Base-by-base conservation (phyloP, 1,140 invertebrate species). In the Planococcus citri region DNA sequence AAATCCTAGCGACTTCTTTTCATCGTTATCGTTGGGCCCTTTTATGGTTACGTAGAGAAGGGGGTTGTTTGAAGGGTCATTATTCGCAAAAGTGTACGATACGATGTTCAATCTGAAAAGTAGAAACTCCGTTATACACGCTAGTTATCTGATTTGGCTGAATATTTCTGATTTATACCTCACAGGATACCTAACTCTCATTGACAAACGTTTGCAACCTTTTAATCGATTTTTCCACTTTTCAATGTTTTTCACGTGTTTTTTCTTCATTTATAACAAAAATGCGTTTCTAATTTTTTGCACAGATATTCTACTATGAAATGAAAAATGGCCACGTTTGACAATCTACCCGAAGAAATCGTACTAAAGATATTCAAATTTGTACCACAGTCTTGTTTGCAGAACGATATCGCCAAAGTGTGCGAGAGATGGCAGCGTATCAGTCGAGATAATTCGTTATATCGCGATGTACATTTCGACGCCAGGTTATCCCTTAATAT, bases 311-410 rank as follows among this genome's bases (percentile, higher is more conserved):
- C n/a, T 9, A 51, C 6, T 17, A 51, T 51, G 41, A 51, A n/a
- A n/a, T n/a, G n/a, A 51, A n/a, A 51, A 14, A 64, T 64, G 60
- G 22, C 25, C 21, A 17, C 10, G 24, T 64, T 64, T 17, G 60
- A 64, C 9, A 17, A 64, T 25, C 22, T 64, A 9, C 60, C 60
- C 3, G 60, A 64, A 64, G 60, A 64, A 64, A 64, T 64, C 24
- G 17, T 27, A 25, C 24, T 64, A 17, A 64, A 27, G 24, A 64
- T 64, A 64, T 64, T 64, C 17, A 64, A 27, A 1, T 64, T 6
- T 27, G 22, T 64, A 6, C 60, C 60, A 9, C 60, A 64, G 17
- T 64, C 60, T 24, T 64, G 60, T 17, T 25, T 64, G 60, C 60
- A 64, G 24, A 64, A 64, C 24, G 21, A 1, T 3, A 64, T 64